Evolutionary conservation across 2,113 vertebrate species (phyloP), one percentile per base, ranked within the genome.

Genomic region (Columbina picui): DNA sequence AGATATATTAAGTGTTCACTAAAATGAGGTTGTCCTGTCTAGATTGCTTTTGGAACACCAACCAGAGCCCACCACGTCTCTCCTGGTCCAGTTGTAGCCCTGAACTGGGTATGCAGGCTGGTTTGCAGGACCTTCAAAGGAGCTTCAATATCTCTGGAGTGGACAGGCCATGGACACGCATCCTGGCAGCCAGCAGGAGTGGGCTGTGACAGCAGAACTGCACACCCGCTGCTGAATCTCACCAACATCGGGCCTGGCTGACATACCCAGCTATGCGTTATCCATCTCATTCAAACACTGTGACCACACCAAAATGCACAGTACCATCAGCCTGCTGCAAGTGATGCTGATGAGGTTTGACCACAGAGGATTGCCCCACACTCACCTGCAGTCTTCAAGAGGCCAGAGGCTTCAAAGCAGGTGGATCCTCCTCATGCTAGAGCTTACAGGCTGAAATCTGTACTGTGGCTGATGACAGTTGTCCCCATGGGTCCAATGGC

Each of bases 151-250:
- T 15, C 32, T 83, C 39, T 38, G 45, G 25, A 19, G 11, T 60
- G 10, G 11, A 67, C 47, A 53, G 10, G 20, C 26, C 63, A 43
- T 14, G n/a, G 61, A 10, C 36, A 50, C 0, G 1, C 0, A 10
- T 70, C 56, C 32, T 75, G 60, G 19, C 61, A 79, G 43, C 34
- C 3, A 3, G 39, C 39, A 86, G 71, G 32, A 89, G 36, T 6
- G 12, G 63, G 22, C 38, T 70, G 45, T 60, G 45, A 47, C 16
- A 60, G n/a, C 49, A 87, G 25, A 70, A 36, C 71, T 70, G 67
- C 41, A 39, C 18, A 20, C 25, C 29, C 19, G 18, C 56, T 61
- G 39, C 76, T 57, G 27, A 61, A 34, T 47, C 30, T 83, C 57
- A 79, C 30, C 87, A 75, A 12, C 21, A 22, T 13, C 30, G 53